Base-by-base conservation (phyloP, 2,797 vertebrate genomes). In the Poeciliopsis turneri region DNA sequence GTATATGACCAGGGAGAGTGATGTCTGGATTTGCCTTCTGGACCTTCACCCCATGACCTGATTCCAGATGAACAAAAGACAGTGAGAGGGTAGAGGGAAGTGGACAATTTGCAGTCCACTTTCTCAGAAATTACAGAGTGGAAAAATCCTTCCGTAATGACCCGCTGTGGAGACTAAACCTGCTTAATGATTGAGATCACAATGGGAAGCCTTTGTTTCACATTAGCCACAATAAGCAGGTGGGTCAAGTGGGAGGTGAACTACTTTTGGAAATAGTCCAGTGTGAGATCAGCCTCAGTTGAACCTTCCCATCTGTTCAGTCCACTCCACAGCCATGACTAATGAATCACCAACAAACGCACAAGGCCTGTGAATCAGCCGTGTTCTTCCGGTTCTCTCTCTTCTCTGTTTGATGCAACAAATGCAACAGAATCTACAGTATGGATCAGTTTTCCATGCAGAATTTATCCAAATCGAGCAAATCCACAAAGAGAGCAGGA, bases 191-290 rank as follows among this genome's bases (percentile, higher is more conserved):
- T 28, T 72, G 15, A 20, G 46, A 51, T 72, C 53, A 64, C 64
- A 36, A 61, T 12, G 25, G 30, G 33, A 71, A 75, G 8, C 47
- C 36, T 28, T 1, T n/a, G 1, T 25, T 49, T 33, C n/a, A 25
- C 28, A 39, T 13, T 20, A 33, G 18, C 33, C 74, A 79, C 23
- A 73, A 25, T 28, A 25, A 36, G 45, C 64, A 49, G 18, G 61
- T 69, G 36, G 51, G 4, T 64, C 18, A 76, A 1, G 46, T 53
- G 41, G 41, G 43, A 53, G 36, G 64, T 70, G 69, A 61, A 74
- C 30, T 72, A 23, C 49, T 39, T 78, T 23, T 78, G 70, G 77
- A 64, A 73, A 66, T 25, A 53, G 23, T 73, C 57, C 71, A 73
- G 43, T 3, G 18, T 16, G 28, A 45, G 30, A 73, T 66, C 71